phyloP scores from a whole-genome alignment of 2,113 vertebrate genomes.

The Struthidea cinerea region DNA sequence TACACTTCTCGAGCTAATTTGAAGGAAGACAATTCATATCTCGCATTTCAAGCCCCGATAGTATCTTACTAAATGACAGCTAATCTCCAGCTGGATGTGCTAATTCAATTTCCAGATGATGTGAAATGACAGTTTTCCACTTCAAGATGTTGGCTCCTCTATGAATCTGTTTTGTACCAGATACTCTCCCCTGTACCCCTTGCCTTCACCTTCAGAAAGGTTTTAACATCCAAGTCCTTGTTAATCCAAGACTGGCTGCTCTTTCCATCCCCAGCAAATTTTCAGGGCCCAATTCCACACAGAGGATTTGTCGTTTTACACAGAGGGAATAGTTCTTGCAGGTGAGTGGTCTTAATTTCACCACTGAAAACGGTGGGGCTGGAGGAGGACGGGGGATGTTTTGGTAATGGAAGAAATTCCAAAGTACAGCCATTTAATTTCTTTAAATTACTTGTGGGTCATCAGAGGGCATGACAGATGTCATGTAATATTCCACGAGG shows the following conservation, averaged over 20 bases:
- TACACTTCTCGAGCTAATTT: neutral
- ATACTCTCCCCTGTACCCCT: neutral
- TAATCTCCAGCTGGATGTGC: neutral
- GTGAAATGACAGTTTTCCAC: neutral
- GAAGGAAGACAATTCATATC: neutral
- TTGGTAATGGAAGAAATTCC: neutral
- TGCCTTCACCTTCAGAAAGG: neutral
- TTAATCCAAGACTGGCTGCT: neutral
- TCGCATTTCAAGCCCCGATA: neutral
- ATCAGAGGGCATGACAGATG: neutral
- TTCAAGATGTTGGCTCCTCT: neutral
- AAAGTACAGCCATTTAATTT: neutral
- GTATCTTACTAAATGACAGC: neutral
- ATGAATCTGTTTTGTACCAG: neutral
- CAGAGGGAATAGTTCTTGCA: neutral
- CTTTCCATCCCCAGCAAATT: neutral
- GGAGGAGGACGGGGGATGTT: slow-evolving; percentile 13
- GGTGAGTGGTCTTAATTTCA: neutral
- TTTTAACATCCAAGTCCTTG: neutral
- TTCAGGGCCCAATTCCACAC: neutral
- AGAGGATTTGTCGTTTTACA: neutral
- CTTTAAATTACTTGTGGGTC: neutral
- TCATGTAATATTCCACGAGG: neutral
- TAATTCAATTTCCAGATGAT: neutral
- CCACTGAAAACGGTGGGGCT: neutral